Conservation (phyloP, 2,888 invertebrate genomes). For the Xestoiulus laeticollis region DNA sequence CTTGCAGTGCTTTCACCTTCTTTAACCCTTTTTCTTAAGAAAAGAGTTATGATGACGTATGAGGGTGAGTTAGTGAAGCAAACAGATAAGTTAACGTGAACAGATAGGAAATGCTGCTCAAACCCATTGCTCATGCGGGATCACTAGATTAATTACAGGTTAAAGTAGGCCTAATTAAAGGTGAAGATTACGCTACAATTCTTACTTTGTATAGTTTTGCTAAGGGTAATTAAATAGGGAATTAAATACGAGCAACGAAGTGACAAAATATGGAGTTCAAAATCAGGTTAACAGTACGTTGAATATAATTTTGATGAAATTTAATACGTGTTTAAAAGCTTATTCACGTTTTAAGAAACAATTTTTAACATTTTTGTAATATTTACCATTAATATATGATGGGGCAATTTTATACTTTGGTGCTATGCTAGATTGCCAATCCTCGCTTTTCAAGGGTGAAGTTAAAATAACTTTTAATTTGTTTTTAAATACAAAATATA, state of each 20-base stretch:
- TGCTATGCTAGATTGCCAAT: no score
- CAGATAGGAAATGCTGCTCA: neutral
- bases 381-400: no score
- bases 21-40: neutral
- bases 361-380: no score
- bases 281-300: neutral
- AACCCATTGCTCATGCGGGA: neutral
- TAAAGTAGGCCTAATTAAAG: neutral
- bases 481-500: no score
- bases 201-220: neutral
- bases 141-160: neutral
- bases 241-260: neutral
- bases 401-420: no score
- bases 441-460: no score
- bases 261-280: neutral
- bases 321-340: neutral
- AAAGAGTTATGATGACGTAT: slow-evolving; percentile 9
- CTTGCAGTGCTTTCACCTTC: neutral
- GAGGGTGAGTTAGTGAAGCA: neutral
- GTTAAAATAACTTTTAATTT: no score
- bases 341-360: neutral
- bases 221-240: neutral
- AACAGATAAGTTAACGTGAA: neutral
- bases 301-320: neutral
- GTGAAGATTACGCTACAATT: neutral